Percentiles rank a stretch among this genome's conserved stretches.
phyloP scores from a whole-genome alignment of 2,888 invertebrate genomes.

The Lasioglossum malachurum region DNA sequence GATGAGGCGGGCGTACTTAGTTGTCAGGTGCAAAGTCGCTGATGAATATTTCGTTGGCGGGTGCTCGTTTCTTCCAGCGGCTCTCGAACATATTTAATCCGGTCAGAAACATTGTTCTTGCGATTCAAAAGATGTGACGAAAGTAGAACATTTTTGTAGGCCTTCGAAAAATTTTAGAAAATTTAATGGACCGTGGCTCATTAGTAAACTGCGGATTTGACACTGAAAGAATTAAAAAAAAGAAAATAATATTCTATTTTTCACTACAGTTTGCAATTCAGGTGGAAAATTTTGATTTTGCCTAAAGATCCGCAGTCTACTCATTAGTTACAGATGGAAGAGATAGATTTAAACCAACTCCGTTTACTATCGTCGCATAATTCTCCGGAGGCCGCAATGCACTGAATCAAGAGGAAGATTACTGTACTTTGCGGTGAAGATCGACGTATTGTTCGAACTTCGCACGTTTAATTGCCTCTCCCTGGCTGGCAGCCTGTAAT shows the following conservation, averaged over 20 bases:
- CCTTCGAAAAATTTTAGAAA: neutral
- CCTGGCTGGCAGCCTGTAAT: neutral
- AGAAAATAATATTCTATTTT: too few relatives aligned
- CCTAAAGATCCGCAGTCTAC: too few relatives aligned
- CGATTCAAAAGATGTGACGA: too few relatives aligned
- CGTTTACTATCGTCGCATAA: neutral
- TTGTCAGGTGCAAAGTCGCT: neutral
- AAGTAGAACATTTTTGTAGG: neutral
- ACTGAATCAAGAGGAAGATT: neutral
- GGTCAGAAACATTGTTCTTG: neutral
- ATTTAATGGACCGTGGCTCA: neutral
- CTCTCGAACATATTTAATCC: neutral
- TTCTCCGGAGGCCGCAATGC: neutral
- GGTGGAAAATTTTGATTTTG: too few relatives aligned
- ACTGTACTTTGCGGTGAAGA: neutral
- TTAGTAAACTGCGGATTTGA: neutral
- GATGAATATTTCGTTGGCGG: neutral
- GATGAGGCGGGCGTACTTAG: neutral
- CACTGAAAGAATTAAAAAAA: too few relatives aligned
- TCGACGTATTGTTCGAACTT: neutral
- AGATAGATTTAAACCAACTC: neutral
- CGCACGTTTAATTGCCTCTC: slow-evolving; percentile 2
- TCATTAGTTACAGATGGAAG: neutral
- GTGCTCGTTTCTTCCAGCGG: neutral
- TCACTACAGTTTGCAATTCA: too few relatives aligned